Percentiles rank a stretch among this genome's conserved stretches.
Evolutionary conservation across 2,888 invertebrate genomes (phyloP).

Genomic region (Thumatha senex): DNA sequence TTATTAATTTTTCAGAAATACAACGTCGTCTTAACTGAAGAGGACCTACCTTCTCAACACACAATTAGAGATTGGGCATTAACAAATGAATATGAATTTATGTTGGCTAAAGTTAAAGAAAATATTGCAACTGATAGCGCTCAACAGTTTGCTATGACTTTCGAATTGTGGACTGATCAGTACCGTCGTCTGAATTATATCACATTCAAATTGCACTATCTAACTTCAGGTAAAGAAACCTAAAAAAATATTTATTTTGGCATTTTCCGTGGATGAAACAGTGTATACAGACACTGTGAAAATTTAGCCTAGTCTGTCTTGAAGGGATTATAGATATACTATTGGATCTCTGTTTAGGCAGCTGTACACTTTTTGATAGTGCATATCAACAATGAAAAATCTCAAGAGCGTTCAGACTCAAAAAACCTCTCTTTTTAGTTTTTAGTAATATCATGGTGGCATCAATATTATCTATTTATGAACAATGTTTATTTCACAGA

Average conservation of each 20-base stretch:
- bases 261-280: too few relatives aligned
- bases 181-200: slow-evolving; percentile 5
- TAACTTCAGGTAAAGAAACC: background rate
- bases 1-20: background rate
- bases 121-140: background rate
- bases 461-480: background rate
- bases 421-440: background rate
- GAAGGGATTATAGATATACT: too few relatives aligned
- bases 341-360: too few relatives aligned
- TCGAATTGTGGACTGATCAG: slow-evolving; percentile 7
- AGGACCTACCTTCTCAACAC: background rate
- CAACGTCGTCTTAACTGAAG: background rate
- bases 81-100: background rate
- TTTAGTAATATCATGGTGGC: background rate
- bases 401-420: background rate
- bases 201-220: slow-evolving; percentile 7
- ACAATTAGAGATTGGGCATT: background rate
- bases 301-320: too few relatives aligned
- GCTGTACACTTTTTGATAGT: too few relatives aligned
- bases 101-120: background rate
- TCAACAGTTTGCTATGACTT: slow-evolving; percentile 1
- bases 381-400: too few relatives aligned
- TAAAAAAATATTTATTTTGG: too few relatives aligned
- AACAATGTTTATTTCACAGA: background rate
- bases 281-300: too few relatives aligned